Evolutionary conservation across 1,140 invertebrate genomes (phyloP).

Genomic region (Drosophila sp.): DNA sequence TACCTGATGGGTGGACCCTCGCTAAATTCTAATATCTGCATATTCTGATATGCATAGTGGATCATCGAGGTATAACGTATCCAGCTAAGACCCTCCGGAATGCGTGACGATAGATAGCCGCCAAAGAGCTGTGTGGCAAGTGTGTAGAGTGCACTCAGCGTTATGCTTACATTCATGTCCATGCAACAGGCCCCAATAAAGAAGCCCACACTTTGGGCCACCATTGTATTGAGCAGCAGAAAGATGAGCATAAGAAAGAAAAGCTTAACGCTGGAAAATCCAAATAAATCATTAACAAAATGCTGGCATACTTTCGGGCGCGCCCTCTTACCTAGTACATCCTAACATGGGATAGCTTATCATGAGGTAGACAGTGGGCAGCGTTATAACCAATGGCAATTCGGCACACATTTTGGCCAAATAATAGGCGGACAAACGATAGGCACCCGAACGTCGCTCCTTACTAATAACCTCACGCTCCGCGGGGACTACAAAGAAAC

Average conservation of each 20-base stretch:
- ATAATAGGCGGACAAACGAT: constrained; percentile 93
- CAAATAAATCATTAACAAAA: constrained; percentile 45
- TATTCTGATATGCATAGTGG: constrained; percentile 93
- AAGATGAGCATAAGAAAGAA: constrained; percentile 90
- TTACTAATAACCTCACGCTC: constrained; percentile 93
- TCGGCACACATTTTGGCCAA: constrained; percentile 94
- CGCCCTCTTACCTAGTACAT: constrained; percentile 67
- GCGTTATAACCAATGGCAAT: constrained; percentile 89
- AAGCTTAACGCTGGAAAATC: constrained; percentile 85
- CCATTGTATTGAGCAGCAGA: constrained; percentile 90
- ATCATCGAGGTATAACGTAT: constrained; percentile 91
- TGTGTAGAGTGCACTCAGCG: constrained; percentile 91
- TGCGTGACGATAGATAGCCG: constrained; percentile 90
- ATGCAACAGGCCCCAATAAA: constrained; percentile 92
- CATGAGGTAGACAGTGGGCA: constrained; percentile 91
- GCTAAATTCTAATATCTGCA: constrained; percentile 93
- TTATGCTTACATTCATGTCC: constrained; percentile 92
- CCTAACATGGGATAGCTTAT: constrained; percentile 92
- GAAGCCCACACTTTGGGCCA: constrained; percentile 93
- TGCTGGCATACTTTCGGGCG: neutral
- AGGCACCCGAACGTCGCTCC: constrained; percentile 91
- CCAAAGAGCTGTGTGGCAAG: constrained; percentile 92
- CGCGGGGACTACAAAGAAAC: constrained; percentile 87
- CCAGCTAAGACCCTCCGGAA: constrained; percentile 92
- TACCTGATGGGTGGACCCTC: constrained; percentile 88